These are phyloP conservation scores for Hedychridium roseum DNA, from an alignment of 2,888 invertebrate species.

Conservation along the genomic window DNA sequence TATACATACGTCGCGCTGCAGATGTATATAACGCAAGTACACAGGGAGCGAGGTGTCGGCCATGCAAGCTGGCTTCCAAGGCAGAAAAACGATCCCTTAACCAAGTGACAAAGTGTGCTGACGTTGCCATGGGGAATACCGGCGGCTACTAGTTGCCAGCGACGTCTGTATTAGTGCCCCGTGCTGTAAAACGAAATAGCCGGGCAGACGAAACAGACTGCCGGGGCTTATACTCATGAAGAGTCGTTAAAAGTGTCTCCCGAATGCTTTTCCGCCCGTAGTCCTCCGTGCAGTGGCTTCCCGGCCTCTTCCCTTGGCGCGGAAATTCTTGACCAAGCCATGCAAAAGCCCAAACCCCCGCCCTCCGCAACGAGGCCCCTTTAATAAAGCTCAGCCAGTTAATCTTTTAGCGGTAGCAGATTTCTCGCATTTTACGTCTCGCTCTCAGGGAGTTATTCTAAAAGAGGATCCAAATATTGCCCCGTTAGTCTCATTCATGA, in stretches of 20 bases:
- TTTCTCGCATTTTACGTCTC: too few species aligned
- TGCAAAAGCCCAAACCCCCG: too few species aligned
- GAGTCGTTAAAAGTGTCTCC: conserved; percentile 28
- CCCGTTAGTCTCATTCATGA: too few species aligned
- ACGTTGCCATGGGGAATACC: conserved; percentile 43
- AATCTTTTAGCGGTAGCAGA: too few species aligned
- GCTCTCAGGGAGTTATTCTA: too few species aligned
- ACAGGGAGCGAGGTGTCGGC: not conserved
- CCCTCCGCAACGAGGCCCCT: too few species aligned
- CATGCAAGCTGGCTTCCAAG: conserved; percentile 1
- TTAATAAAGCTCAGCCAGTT: too few species aligned
- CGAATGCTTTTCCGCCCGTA: too few species aligned
- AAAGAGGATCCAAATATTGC: too few species aligned
- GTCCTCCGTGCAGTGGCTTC: too few species aligned
- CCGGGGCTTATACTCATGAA: conserved; percentile 16
- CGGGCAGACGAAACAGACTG: conserved; percentile 13
- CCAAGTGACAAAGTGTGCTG: conserved; percentile 45
- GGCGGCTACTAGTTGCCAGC: conserved; percentile 23
- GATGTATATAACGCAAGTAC: not conserved
- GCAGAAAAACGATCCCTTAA: conserved; percentile 41
- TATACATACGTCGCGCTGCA: not conserved
- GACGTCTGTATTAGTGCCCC: too few species aligned
- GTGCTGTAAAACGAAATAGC: conserved; percentile 22
- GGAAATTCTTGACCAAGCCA: too few species aligned
- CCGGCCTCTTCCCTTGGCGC: conserved; percentile 10